phyloP scores from a whole-genome alignment of 2,113 vertebrate genomes.

The Rutilus rutilus region DNA sequence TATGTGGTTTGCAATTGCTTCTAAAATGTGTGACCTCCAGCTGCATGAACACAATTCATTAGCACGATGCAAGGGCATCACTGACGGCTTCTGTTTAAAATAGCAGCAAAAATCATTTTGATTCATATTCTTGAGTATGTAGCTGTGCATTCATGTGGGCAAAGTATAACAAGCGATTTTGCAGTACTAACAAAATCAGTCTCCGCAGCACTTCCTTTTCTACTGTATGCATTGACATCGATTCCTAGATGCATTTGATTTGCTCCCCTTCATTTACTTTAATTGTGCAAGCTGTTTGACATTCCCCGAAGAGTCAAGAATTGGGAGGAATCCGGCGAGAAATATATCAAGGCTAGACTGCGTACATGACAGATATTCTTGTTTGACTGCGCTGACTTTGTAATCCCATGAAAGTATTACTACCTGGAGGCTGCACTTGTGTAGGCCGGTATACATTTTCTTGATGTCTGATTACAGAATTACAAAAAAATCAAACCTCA shows the following conservation, averaged over 20 bases:
- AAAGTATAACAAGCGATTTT: not conserved
- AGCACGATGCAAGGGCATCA: not conserved
- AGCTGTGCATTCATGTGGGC: not conserved
- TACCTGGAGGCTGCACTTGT: slow-evolving; percentile 11
- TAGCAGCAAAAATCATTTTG: not conserved
- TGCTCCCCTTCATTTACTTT: slow-evolving; percentile 22
- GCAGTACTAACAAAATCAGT: not conserved
- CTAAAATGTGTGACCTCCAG: slow-evolving; percentile 24
- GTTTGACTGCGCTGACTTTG: slow-evolving; percentile 3
- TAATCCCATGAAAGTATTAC: slow-evolving; percentile 24
- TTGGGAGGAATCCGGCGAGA: not conserved
- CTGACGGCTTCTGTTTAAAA: not conserved
- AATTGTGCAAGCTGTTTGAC: slow-evolving; percentile 35
- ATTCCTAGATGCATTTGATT: slow-evolving; percentile 28
- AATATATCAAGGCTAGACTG: slow-evolving; percentile 13
- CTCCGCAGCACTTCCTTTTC: not conserved
- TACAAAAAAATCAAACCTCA: slow-evolving; percentile 17
- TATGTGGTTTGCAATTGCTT: slow-evolving; percentile 4
- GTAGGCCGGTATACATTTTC: slow-evolving; percentile 1
- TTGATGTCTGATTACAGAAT: slow-evolving; percentile 22
- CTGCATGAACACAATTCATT: slow-evolving; percentile 9
- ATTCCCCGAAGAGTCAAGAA: slow-evolving; percentile 16
- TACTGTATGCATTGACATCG: not conserved
- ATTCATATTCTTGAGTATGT: not conserved
- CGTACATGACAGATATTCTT: slow-evolving; percentile 22